Evolutionary conservation across 23 tunicate species (phyloP), one percentile per base, ranked within the genome.

Genomic region (Phallusia fumigata): DNA sequence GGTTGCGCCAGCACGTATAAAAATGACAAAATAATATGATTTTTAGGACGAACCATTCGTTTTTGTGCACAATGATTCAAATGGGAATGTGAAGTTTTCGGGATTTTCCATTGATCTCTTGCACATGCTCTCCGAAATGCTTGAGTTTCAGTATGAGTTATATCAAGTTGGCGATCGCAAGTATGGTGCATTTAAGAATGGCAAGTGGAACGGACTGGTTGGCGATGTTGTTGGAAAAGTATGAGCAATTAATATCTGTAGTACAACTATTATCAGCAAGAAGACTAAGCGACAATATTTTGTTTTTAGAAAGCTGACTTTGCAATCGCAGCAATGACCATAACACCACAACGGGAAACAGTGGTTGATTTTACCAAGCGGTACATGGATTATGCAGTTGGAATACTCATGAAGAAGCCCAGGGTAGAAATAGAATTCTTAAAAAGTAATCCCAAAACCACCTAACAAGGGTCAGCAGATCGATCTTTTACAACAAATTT

Each of bases 321-420:
- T 65, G 97, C 97, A 21, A 88, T 91, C 13, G 81, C 97, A 11
- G 97, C 97, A 19, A 91, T 91, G 91, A 91, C 97, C 18, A 84
- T 87, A 0, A 87, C 97, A 31, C 91, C 90, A 35, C 97, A 82
- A 33, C 80, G 91, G n/a, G 97, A 91, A 74, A 52, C 83, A 45
- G 88, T 85, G 0, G 82, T 91, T 58, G 97, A 91, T 79, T 91
- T 91, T 75, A 91, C 97, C 22, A 81, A 82, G 64, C 69, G 91
- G 31, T 91, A 91, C 64, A 91, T 91, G 97, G 91, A 91, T 74
- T 91, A 87, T 74, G 90, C 91, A 11, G 88, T 91, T 12, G 97
- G 97, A 21, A 76, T 90, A 35, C 88, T 88, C 12, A 79, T 88
- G 88, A 88, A 65, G 52, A 83, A 83, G 79, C 83, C 85, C 19